Conservation (phyloP, 2,888 invertebrate genomes). For the Lasius platythorax region DNA sequence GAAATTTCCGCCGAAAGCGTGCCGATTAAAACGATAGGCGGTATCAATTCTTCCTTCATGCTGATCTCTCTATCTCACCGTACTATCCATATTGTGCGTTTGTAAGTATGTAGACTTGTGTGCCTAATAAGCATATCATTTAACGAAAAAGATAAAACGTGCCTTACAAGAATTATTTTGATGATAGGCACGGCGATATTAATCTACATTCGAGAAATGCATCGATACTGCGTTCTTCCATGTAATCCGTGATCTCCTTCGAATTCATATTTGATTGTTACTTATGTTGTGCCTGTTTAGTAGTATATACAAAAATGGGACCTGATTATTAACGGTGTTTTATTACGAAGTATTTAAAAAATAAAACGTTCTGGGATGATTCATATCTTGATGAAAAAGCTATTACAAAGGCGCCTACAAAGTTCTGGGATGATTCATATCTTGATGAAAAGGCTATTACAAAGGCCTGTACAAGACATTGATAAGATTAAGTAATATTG, state of each 20-base stretch:
- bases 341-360: conserved; percentile 5
- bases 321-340: conserved; percentile 29
- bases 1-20: background rate
- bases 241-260: background rate
- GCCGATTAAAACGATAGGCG: background rate
- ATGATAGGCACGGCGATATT: conserved; percentile 16
- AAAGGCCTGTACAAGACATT: background rate
- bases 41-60: conserved; percentile 40
- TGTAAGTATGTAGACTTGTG: background rate
- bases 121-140: conserved; percentile 20
- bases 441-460: background rate
- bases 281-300: background rate
- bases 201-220: conserved; percentile 30
- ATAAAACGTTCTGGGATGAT: background rate
- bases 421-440: background rate
- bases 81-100: background rate
- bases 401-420: background rate
- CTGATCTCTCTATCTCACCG: conserved; percentile 9
- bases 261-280: background rate
- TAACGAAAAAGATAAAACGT: conserved; percentile 21
- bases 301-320: conserved; percentile 10
- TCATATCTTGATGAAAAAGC: background rate
- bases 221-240: conserved; percentile 43
- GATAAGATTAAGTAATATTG: conserved; percentile 5
- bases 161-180: conserved; percentile 34